Evolutionary conservation across 92 coral and sea anemone species (phyloP), one percentile per base, ranked within the genome.

Genomic region (Porites rus): DNA sequence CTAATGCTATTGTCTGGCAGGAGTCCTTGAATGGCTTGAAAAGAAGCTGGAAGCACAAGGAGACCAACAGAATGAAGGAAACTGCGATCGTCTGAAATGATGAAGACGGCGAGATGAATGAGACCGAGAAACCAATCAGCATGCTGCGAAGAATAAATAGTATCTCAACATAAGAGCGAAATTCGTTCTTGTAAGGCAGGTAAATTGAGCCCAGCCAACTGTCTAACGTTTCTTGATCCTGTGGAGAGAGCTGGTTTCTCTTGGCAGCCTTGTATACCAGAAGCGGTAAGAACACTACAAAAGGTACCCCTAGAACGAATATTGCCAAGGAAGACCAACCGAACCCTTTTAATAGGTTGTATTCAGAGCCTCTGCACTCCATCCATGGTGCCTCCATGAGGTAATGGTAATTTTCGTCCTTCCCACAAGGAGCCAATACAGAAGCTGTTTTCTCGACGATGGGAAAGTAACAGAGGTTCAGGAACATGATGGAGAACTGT

Each of bases 341-440:
- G 14, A 90, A 75, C 22, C 64, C 54, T 65, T 74, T 64, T 50
- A 94, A 86, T 13, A 65, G 21, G 60, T 65, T 70, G 64, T 92
- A 92, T 5, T 46, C 21, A 63, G 75, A 58, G 24, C 93, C 82
- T 17, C 24, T 65, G 54, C 94, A 92, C 51, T 51, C 79, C 50
- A 92, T 43, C 94, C 94, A 92, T 9, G 93, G 94, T 66, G 93
- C 87, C 12, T 72, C 78, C 69, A 83, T 85, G 75, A 89, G 67
- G 81, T 74, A 89, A 84, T 58, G 73, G 12, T 54, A n/a, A 7
- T 77, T 14, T 13, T 81, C 16, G 31, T 81, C 84, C 50, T 69
- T 58, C 54, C 51, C 83, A 66, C 94, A 92, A 21, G 81, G 75
- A 54, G 92, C 84, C 3, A 92, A 79, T 53, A 86, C 93, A 13